A percentile compares a stretch with the other conserved stretches of the same genome.
Conservation (phyloP, 2,888 invertebrate species). For the Daptonema setosum region DNA sequence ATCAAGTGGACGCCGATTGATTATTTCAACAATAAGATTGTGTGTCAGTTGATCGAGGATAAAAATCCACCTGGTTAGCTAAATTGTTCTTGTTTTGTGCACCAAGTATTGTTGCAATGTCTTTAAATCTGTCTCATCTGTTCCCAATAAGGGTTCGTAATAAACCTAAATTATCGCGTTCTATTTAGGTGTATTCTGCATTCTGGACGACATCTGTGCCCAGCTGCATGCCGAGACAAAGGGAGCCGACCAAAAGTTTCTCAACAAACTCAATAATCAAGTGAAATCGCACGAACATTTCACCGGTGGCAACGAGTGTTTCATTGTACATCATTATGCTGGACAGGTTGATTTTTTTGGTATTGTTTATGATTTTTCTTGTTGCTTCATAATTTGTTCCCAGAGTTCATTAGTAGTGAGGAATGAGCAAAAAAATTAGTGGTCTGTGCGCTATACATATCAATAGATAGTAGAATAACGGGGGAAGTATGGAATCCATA, state of each 20-base stretch:
- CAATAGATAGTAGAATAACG: too few species aligned
- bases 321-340: slow-evolving; percentile 45
- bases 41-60: slow-evolving; percentile 45
- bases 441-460: too few species aligned
- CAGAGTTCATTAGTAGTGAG: too few species aligned
- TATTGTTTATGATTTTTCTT: too few species aligned
- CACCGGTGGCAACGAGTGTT: slow-evolving; percentile 37
- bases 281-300: slow-evolving; percentile 40
- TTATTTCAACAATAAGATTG: slow-evolving; percentile 47
- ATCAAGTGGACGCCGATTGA: slow-evolving; percentile 46
- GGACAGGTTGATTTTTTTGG: slow-evolving; percentile 42
- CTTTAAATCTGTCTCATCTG: too few species aligned
- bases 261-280: slow-evolving; percentile 36
- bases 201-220: slow-evolving; percentile 46
- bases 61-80: slow-evolving; percentile 37
- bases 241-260: slow-evolving; percentile 37
- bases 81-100: not conserved
- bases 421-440: too few species aligned
- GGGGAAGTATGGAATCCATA: too few species aligned
- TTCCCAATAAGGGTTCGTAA: too few species aligned
- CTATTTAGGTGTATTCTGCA: slow-evolving; percentile 37
- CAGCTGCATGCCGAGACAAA: slow-evolving; percentile 45
- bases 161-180: too few species aligned
- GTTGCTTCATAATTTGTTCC: too few species aligned
- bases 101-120: too few species aligned